Evolutionary conservation across 1,140 invertebrate species (phyloP).

Genomic region (Drosophila ironensis): DNA sequence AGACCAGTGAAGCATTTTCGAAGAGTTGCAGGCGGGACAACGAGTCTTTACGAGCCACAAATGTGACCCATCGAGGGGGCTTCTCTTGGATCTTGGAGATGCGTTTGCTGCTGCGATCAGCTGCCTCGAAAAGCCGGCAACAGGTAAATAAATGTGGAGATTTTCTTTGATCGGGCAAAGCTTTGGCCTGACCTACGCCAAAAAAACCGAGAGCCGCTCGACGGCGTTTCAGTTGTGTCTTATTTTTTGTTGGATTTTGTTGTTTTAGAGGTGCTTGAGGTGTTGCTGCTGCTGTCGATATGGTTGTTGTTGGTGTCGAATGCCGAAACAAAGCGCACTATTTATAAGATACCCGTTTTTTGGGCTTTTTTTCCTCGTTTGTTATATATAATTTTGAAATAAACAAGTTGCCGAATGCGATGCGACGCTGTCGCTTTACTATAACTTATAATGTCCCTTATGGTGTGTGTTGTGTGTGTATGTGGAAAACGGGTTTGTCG

Average conservation of each 20-base stretch:
- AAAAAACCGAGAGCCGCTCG: conserved; percentile 16
- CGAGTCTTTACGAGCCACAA: not conserved
- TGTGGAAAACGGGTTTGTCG: conserved; percentile 60
- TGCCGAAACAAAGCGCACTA: conserved; percentile 77
- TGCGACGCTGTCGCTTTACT: conserved; percentile 56
- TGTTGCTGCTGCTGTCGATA: conserved; percentile 23
- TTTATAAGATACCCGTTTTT: conserved; percentile 73
- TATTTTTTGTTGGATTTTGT: conserved; percentile 4
- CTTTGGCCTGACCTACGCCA: conserved; percentile 69
- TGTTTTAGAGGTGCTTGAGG: conserved; percentile 11
- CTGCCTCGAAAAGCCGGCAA: conserved; percentile 27
- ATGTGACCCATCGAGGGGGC: conserved; percentile 20
- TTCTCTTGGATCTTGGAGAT: too few species aligned
- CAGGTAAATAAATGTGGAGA: conserved; percentile 6
- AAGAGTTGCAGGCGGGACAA: not conserved
- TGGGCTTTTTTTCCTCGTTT: conserved; percentile 54
- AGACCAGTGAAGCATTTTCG: conserved; percentile 71
- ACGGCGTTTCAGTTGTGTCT: not conserved
- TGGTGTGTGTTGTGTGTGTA: conserved; percentile 6
- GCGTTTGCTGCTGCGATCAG: conserved; percentile 2
- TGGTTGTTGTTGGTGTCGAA: conserved; percentile 26
- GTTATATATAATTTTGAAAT: conserved; percentile 74
- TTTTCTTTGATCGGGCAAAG: conserved; percentile 1
- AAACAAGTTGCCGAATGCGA: conserved; percentile 76
- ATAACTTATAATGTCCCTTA: conserved; percentile 76